Conservation (phyloP, 2,113 vertebrate species). For the Arothron firmamentum region DNA sequence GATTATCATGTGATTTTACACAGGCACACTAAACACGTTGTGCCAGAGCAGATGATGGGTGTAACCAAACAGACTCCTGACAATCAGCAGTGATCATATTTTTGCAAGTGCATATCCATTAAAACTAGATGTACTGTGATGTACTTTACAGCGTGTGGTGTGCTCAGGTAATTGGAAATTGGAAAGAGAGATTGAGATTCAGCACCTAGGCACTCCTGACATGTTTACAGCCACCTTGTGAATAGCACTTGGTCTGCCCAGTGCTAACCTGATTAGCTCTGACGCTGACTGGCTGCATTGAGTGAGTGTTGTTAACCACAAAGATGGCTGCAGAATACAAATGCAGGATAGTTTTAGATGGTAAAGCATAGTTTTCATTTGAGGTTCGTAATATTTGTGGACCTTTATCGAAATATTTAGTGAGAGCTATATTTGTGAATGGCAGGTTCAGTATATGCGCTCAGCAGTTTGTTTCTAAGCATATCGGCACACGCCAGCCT, state of each 20-base stretch:
- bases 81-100: too few relatives aligned
- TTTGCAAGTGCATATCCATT: too few relatives aligned
- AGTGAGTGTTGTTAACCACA: constrained; percentile 16
- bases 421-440: too few relatives aligned
- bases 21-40: too few relatives aligned
- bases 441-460: constrained; percentile 1
- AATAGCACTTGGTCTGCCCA: constrained; percentile 36
- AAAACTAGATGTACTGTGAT: too few relatives aligned
- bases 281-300: constrained; percentile 29
- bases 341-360: constrained; percentile 1
- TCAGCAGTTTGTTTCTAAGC: constrained; percentile 3
- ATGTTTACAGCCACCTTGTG: constrained; percentile 49
- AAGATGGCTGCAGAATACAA: constrained; percentile 12
- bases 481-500: constrained; percentile 5
- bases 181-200: constrained; percentile 30
- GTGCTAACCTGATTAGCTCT: constrained; percentile 52
- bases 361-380: background rate
- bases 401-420: background rate
- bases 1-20: too few relatives aligned
- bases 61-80: too few relatives aligned
- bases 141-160: too few relatives aligned
- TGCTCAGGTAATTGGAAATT: too few relatives aligned
- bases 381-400: too few relatives aligned
- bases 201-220: constrained; percentile 56
- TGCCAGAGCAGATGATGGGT: too few relatives aligned